Percentiles rank a stretch among this genome's conserved stretches.
phyloP scores from a whole-genome alignment of 2,888 invertebrate species.

The Dioctria rufipes region DNA sequence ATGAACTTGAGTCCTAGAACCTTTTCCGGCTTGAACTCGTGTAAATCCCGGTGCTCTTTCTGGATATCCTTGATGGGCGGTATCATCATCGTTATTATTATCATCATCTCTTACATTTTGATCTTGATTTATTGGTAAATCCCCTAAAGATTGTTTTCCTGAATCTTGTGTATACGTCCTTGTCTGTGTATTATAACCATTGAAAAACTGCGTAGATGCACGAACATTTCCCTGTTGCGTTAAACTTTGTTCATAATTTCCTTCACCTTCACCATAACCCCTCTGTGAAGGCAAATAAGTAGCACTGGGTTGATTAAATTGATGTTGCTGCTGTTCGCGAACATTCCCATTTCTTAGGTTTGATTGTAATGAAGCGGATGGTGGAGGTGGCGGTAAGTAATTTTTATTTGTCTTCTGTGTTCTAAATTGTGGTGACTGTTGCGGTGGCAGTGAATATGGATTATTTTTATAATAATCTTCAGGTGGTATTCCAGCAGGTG shows the following conservation, averaged over 20 bases:
- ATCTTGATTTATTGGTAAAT: slow-evolving; percentile 11
- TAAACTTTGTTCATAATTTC: slow-evolving; percentile 64
- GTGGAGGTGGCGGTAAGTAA: slow-evolving; percentile 68
- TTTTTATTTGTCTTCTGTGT: slow-evolving; percentile 66
- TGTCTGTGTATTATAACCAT: slow-evolving; percentile 55
- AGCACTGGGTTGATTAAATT: slow-evolving; percentile 30
- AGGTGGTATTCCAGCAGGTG: slow-evolving; percentile 57
- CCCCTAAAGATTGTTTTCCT: slow-evolving; percentile 58
- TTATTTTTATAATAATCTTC: slow-evolving; percentile 69
- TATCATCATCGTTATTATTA: no score
- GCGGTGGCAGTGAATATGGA: slow-evolving; percentile 69
- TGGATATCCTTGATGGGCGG: slow-evolving; percentile 66
- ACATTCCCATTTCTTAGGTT: not conserved
- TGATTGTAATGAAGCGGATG: slow-evolving; percentile 9
- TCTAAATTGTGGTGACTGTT: slow-evolving; percentile 62
- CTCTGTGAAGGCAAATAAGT: slow-evolving; percentile 59
- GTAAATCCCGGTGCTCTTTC: slow-evolving; percentile 78
- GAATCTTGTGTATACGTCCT: slow-evolving; percentile 53
- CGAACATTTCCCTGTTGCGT: slow-evolving; percentile 56
- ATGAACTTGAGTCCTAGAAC: slow-evolving; percentile 72
- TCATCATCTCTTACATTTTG: slow-evolving; percentile 1
- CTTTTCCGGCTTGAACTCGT: slow-evolving; percentile 75
- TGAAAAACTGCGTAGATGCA: slow-evolving; percentile 51
- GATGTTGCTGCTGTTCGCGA: slow-evolving; percentile 24
- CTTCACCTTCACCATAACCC: slow-evolving; percentile 67